Conservation (phyloP, 2,113 vertebrate genomes). For the Xiphorhynchus elegans region DNA sequence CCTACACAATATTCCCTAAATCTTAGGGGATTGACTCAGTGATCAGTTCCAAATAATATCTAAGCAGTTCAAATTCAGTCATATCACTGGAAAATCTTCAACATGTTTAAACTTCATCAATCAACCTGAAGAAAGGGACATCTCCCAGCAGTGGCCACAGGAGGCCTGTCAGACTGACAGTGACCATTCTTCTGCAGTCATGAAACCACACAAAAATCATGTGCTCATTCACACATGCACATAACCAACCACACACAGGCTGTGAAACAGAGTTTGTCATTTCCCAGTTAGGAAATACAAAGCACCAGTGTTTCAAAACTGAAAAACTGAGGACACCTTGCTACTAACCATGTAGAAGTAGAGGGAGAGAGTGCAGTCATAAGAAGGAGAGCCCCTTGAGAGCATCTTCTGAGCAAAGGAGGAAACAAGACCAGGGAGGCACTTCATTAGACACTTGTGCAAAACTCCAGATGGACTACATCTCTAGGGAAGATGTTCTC, state of each 20-base stretch:
- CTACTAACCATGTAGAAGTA: background rate
- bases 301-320: background rate
- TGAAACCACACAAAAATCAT: background rate
- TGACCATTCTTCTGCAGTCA: background rate
- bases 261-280: background rate
- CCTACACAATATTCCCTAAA: background rate
- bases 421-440: background rate
- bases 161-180: background rate
- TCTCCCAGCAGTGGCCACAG: background rate
- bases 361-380: background rate
- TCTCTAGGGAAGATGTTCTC: background rate
- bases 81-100: background rate
- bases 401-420: background rate
- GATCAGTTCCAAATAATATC: background rate
- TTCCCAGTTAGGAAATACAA: background rate
- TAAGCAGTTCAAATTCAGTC: background rate
- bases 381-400: background rate
- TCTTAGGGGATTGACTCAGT: background rate
- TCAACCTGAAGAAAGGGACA: background rate
- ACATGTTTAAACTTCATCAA: background rate
- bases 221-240: fast-evolving
- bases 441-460: background rate
- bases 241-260: fast-evolving
- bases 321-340: background rate
- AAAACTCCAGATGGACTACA: background rate